Conservation (phyloP, 2,797 vertebrate genomes). For the Tadarida brasiliensis region DNA sequence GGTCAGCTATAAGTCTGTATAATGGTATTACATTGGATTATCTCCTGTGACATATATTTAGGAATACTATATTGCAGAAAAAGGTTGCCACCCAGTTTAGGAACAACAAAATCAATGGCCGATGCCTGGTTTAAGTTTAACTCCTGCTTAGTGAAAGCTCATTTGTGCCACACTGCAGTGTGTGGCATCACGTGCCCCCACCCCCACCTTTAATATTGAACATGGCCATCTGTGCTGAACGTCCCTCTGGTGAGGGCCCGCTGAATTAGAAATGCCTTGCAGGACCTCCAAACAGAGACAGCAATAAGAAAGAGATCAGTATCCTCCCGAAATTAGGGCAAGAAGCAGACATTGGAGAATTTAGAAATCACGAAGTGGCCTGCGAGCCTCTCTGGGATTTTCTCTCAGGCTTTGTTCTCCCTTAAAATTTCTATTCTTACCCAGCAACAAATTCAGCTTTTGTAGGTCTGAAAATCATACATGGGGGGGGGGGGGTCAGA, state of each 20-base stretch:
- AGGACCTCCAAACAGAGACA: background rate
- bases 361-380: background rate
- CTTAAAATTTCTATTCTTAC: background rate
- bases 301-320: background rate
- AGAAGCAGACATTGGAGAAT: background rate
- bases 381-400: background rate
- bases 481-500: background rate
- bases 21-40: background rate
- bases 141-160: background rate
- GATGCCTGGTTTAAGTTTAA: background rate
- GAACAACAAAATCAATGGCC: background rate
- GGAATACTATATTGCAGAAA: background rate
- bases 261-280: background rate
- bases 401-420: background rate
- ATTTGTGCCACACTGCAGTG: background rate
- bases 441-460: background rate
- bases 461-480: background rate
- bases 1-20: background rate
- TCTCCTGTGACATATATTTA: slow-evolving; percentile 10
- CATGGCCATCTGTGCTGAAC: background rate
- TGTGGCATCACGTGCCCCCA: background rate
- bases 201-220: background rate
- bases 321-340: background rate
- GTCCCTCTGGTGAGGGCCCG: too few relatives aligned
- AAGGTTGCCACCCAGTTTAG: background rate